These are phyloP conservation scores for Eurois occulta DNA, from an alignment of 2,888 invertebrate species.

Conservation along the genomic window DNA sequence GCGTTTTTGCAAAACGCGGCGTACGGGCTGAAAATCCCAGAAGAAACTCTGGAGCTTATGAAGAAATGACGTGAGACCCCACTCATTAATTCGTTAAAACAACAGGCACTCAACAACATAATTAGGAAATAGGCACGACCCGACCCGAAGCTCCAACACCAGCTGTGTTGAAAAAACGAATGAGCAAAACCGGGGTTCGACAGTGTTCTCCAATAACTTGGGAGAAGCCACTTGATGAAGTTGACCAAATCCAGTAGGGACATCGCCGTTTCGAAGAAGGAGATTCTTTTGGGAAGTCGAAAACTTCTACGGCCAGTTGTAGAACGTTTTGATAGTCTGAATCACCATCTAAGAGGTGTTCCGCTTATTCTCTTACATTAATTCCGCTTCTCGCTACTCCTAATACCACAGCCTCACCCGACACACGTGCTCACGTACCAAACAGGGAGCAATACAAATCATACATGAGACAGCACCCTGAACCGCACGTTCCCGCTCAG, in stretches of 20 bases:
- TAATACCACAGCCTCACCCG: constrained; percentile 50
- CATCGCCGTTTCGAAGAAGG: not conserved
- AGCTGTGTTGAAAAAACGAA: not conserved
- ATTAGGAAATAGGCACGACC: not conserved
- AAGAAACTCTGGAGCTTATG: not conserved
- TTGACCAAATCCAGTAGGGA: not conserved
- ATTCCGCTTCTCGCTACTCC: constrained; percentile 38
- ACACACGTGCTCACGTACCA: constrained; percentile 79
- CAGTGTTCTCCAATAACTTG: not conserved
- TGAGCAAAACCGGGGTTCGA: not conserved
- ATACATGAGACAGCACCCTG: constrained; percentile 79
- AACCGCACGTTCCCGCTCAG: constrained; percentile 61
- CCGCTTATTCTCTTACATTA: not conserved
- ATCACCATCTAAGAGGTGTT: not conserved
- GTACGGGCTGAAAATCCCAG: not conserved
- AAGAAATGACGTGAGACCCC: not conserved
- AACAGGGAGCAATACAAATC: constrained; percentile 88
- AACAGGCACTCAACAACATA: not conserved
- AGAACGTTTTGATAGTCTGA: not conserved
- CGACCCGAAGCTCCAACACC: not conserved
- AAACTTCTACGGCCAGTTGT: not conserved
- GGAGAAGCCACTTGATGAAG: not conserved
- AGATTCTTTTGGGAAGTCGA: not conserved
- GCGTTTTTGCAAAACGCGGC: too few relatives aligned
- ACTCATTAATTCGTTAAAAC: not conserved